Conservation (phyloP, 2,888 invertebrate genomes). For the Melanostoma scalare region DNA sequence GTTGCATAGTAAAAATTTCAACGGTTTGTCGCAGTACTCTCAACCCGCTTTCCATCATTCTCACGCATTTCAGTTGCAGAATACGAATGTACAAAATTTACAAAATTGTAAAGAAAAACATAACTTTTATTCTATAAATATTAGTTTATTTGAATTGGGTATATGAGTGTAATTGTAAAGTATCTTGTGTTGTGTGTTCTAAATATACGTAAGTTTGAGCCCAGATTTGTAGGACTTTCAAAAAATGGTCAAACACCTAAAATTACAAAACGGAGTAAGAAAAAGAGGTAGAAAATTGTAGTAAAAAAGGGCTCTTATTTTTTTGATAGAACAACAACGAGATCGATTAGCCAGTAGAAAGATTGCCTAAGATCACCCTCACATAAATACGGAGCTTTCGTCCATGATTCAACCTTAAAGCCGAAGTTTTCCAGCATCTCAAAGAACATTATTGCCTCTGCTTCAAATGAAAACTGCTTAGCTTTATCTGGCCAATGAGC, state of each 20-base stretch:
- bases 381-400: slow-evolving; percentile 96
- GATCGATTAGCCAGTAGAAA: slow-evolving; percentile 95
- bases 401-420: slow-evolving; percentile 91
- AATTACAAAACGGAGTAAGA: slow-evolving; percentile 19
- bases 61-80: too few relatives aligned
- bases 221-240: slow-evolving; percentile 19
- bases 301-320: slow-evolving; percentile 69
- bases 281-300: slow-evolving; percentile 49
- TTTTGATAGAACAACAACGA: slow-evolving; percentile 90
- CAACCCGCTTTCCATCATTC: too few relatives aligned
- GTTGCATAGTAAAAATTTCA: too few relatives aligned
- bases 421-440: slow-evolving; percentile 84
- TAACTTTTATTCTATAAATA: slow-evolving; percentile 5
- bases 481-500: slow-evolving; percentile 86
- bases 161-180: slow-evolving; percentile 60
- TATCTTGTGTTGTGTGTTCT: slow-evolving; percentile 18
- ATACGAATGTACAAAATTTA: too few relatives aligned
- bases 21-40: too few relatives aligned
- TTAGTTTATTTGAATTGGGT: slow-evolving; percentile 49
- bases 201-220: slow-evolving; percentile 12
- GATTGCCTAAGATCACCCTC: slow-evolving; percentile 97
- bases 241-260: slow-evolving; percentile 38
- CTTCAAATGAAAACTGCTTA: slow-evolving; percentile 87
- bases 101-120: too few relatives aligned
- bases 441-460: slow-evolving; percentile 90